These are phyloP conservation scores for Yponomeuta plumbellus DNA, from an alignment of 2,888 invertebrate species.

Conservation along the genomic window DNA sequence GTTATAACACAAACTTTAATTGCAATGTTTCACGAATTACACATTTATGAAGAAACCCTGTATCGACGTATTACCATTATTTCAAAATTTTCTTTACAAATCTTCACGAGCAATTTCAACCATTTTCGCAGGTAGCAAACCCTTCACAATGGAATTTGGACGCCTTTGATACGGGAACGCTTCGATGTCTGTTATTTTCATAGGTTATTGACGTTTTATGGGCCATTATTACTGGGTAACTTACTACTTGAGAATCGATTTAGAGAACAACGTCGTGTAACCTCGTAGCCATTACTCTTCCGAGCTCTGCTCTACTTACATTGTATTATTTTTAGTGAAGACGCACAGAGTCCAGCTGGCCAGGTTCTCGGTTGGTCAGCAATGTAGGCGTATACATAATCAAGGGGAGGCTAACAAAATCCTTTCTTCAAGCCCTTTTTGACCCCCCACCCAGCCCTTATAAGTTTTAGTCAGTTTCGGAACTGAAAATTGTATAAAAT, in stretches of 20 bases:
- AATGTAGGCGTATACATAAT: too few relatives aligned
- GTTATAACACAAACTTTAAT: too few relatives aligned
- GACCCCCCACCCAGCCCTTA: too few relatives aligned
- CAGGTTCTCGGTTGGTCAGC: too few relatives aligned
- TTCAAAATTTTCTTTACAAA: neutral
- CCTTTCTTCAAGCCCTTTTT: too few relatives aligned
- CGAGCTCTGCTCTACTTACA: neutral
- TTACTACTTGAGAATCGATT: neutral
- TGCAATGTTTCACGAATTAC: too few relatives aligned
- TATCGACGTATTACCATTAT: too few relatives aligned
- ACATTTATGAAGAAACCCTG: too few relatives aligned
- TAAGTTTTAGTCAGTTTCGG: too few relatives aligned
- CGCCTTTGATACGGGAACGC: constrained; percentile 40
- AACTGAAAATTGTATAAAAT: too few relatives aligned
- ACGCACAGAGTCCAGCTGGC: too few relatives aligned
- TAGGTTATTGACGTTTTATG: constrained; percentile 31
- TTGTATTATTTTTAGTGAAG: neutral
- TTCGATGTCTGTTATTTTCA: constrained; percentile 34
- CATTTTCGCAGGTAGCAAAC: neutral
- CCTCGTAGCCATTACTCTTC: neutral
- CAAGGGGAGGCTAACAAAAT: too few relatives aligned
- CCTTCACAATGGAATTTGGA: constrained; percentile 42
- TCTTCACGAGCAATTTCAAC: neutral
- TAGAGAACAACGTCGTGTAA: neutral
- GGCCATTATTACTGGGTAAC: constrained; percentile 8